Evolutionary conservation across 1,140 invertebrate genomes (phyloP).

Genomic region (Tyrophagus putrescentiae): DNA sequence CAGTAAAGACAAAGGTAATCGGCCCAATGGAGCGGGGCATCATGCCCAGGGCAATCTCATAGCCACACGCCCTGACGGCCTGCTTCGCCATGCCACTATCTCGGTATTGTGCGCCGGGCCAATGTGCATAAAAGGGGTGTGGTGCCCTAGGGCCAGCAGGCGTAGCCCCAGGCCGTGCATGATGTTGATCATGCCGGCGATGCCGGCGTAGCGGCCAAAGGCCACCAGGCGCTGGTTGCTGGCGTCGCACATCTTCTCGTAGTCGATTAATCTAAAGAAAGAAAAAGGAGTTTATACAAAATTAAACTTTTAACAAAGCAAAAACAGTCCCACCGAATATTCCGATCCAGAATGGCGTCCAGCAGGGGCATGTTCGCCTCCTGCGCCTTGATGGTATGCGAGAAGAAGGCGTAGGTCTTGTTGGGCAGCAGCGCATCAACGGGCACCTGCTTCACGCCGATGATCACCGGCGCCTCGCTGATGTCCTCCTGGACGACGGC

Average conservation of each 20-base stretch:
- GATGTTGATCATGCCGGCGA: slow-evolving; percentile 97
- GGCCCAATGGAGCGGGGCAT: slow-evolving; percentile 97
- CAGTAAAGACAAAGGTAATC: slow-evolving; percentile 93
- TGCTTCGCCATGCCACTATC: slow-evolving; percentile 94
- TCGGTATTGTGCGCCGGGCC: slow-evolving; percentile 95
- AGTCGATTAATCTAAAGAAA: slow-evolving; percentile 63
- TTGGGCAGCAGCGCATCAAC: slow-evolving; percentile 80
- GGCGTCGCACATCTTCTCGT: slow-evolving; percentile 84
- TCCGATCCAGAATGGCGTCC: slow-evolving; percentile 71
- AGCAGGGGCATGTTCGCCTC: slow-evolving; percentile 93
- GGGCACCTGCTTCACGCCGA: slow-evolving; percentile 94
- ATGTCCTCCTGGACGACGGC: slow-evolving; percentile 91
- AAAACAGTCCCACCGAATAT: slow-evolving; percentile 20
- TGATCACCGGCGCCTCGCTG: slow-evolving; percentile 81
- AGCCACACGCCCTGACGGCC: slow-evolving; percentile 89
- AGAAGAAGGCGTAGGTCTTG: slow-evolving; percentile 97
- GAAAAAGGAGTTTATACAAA: not conserved
- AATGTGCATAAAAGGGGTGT: slow-evolving; percentile 99
- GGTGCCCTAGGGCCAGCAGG: slow-evolving; percentile 85
- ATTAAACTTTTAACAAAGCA: not conserved
- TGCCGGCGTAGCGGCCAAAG: slow-evolving; percentile 96
- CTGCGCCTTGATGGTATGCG: slow-evolving; percentile 98
- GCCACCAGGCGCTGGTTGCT: slow-evolving; percentile 81
- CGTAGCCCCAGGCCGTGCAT: slow-evolving; percentile 87
- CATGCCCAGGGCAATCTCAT: slow-evolving; percentile 89